These are phyloP conservation scores for Thera obeliscata DNA, from an alignment of 2,888 invertebrate genomes.

Conservation along the genomic window DNA sequence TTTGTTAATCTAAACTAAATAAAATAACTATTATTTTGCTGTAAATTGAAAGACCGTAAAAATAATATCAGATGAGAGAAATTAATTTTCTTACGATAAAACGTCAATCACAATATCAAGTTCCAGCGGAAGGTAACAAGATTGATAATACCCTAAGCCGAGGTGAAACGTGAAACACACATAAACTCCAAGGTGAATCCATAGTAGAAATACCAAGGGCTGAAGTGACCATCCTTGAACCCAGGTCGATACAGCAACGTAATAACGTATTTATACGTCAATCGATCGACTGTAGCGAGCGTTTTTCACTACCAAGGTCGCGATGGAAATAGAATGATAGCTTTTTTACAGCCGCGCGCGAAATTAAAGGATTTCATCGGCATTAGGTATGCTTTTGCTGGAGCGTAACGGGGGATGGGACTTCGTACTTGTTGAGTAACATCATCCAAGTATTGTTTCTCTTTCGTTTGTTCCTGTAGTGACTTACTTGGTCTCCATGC, in stretches of 20 bases:
- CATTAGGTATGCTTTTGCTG: constrained; percentile 24
- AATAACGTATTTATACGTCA: constrained; percentile 49
- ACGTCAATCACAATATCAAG: constrained; percentile 7
- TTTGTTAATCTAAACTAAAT: too few relatives aligned
- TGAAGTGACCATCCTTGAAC: constrained; percentile 62
- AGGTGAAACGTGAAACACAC: constrained; percentile 19
- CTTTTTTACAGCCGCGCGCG: constrained; percentile 37
- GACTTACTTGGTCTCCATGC: background rate
- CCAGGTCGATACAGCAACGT: constrained; percentile 51
- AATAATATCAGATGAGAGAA: background rate
- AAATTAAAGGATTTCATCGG: constrained; percentile 35
- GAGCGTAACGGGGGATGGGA: constrained; percentile 4
- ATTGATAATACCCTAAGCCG: constrained; percentile 31
- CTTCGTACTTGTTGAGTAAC: constrained; percentile 6
- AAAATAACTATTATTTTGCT: too few relatives aligned
- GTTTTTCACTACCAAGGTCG: constrained; percentile 67
- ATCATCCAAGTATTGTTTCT: background rate
- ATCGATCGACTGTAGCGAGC: constrained; percentile 45
- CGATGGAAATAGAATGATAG: constrained; percentile 58
- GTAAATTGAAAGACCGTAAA: background rate
- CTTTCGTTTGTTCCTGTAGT: background rate
- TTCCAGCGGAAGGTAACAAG: constrained; percentile 8
- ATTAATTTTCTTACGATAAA: background rate
- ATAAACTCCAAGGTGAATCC: constrained; percentile 10
- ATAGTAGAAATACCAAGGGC: constrained; percentile 27